phyloP scores from a whole-genome alignment of 2,888 invertebrate genomes.

The Caenorhabditis wallacei region DNA sequence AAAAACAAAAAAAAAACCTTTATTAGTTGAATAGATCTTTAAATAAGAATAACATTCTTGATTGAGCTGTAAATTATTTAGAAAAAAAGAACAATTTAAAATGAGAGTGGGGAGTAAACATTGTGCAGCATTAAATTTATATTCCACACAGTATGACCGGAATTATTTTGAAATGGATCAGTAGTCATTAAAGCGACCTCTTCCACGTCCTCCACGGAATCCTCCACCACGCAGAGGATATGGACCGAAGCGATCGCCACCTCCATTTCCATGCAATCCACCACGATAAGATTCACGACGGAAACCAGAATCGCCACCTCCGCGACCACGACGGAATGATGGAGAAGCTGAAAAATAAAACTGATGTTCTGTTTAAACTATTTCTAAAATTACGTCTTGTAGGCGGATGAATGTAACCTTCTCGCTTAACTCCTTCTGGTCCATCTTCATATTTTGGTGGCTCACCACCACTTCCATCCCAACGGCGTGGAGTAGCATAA shows the following conservation, averaged over 20 bases:
- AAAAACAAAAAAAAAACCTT: not conserved
- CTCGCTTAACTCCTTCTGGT: constrained; percentile 42
- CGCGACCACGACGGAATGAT: constrained; percentile 31
- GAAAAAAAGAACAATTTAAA: constrained; percentile 2
- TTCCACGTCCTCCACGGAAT: constrained; percentile 57
- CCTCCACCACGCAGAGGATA: constrained; percentile 42
- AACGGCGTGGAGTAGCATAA: constrained; percentile 86
- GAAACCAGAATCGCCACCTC: constrained; percentile 12
- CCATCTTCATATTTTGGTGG: constrained; percentile 35
- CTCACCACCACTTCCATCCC: constrained; percentile 49
- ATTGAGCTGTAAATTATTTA: too few species aligned
- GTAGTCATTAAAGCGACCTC: constrained; percentile 50
- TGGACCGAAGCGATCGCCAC: constrained; percentile 32
- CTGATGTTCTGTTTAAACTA: not conserved
- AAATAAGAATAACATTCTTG: not conserved
- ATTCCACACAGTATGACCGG: constrained; percentile 7
- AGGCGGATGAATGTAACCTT: constrained; percentile 51
- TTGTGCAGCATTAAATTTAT: not conserved
- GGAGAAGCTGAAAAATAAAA: constrained; percentile 15
- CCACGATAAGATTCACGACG: constrained; percentile 49
- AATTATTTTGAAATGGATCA: constrained; percentile 1
- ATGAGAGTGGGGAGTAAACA: not conserved
- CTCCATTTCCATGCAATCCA: constrained; percentile 36
- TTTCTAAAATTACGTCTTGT: constrained; percentile 27
- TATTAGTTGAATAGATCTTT: not conserved